These are phyloP conservation scores for Eleginops maclovinus DNA, from an alignment of 2,113 vertebrate genomes.

Conservation along the genomic window DNA sequence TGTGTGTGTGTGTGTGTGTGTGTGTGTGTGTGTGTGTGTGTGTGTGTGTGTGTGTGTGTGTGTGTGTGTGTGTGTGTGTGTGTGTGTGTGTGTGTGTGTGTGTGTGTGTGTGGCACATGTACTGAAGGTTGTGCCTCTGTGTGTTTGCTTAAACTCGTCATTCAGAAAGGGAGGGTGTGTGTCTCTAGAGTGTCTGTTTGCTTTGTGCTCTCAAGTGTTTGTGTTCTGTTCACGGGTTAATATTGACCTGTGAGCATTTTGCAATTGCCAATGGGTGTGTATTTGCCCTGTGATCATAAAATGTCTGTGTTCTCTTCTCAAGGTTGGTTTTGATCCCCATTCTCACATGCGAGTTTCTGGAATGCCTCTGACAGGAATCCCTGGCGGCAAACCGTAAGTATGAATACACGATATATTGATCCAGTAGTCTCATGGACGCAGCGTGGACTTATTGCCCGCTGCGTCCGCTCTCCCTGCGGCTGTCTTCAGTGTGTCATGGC, in stretches of 20 bases:
- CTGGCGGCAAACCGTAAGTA: conserved; percentile 96
- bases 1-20: not conserved
- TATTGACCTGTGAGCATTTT: conserved; percentile 58
- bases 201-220: conserved; percentile 61
- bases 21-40: conserved; percentile 22
- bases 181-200: conserved; percentile 59
- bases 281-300: conserved; percentile 53
- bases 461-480: no score
- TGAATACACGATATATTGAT: not conserved
- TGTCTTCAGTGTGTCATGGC: no score
- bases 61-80: conserved; percentile 18
- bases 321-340: conserved; percentile 97
- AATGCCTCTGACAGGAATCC: conserved; percentile 93
- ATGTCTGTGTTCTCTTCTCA: conserved; percentile 47
- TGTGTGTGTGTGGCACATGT: conserved; percentile 28
- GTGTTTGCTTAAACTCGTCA: conserved; percentile 68
- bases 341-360: conserved; percentile 93
- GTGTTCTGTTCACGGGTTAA: conserved; percentile 52
- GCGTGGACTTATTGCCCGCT: no score
- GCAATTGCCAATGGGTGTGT: conserved; percentile 28
- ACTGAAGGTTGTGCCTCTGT: conserved; percentile 43
- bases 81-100: conserved; percentile 6
- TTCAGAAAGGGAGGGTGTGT: conserved; percentile 51
- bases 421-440: no score
- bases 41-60: conserved; percentile 14